These are phyloP conservation scores for Mionectes macconnelli DNA, from an alignment of 2,113 vertebrate species.

Conservation along the genomic window DNA sequence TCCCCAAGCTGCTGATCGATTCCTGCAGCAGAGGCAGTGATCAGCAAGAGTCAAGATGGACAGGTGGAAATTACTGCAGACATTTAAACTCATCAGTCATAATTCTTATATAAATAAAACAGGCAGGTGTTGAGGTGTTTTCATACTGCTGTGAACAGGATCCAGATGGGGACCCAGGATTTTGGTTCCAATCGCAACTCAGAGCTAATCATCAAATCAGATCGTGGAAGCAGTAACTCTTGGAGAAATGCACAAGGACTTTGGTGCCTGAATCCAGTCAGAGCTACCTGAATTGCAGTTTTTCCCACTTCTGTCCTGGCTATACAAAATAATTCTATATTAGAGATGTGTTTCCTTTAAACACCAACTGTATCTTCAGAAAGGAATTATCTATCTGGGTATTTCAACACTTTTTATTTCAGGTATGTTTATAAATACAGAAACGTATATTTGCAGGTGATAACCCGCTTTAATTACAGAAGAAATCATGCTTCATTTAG, in stretches of 20 bases:
- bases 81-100: background rate
- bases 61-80: constrained; percentile 5
- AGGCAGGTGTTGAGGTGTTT: background rate
- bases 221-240: background rate
- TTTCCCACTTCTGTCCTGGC: background rate
- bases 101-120: background rate
- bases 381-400: background rate
- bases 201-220: background rate
- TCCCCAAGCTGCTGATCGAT: background rate
- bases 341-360: background rate
- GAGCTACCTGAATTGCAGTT: background rate
- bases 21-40: background rate
- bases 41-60: background rate
- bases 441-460: background rate
- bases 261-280: background rate
- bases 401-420: background rate
- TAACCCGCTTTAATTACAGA: background rate
- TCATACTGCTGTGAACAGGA: background rate
- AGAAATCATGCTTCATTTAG: background rate
- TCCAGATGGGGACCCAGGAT: background rate
- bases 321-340: background rate
- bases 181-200: background rate
- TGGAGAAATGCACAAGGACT: background rate
- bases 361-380: background rate
- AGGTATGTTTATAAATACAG: background rate